Base-by-base conservation (phyloP, 2,797 vertebrate genomes). In the Champsocephalus esox region DNA sequence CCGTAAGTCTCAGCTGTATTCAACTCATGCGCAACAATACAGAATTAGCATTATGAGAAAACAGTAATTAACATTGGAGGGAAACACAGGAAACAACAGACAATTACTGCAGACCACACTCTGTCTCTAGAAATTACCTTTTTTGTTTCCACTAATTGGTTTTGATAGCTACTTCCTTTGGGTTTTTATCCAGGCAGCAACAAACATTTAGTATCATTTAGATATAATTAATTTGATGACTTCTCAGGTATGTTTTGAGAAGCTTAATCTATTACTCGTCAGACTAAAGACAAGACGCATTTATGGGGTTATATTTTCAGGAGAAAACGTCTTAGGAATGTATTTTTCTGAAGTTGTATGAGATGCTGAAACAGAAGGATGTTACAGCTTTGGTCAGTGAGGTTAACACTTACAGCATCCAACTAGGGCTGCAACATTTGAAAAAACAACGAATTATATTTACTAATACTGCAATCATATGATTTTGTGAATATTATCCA, bases 1-100 rank as follows among this genome's bases (percentile, higher is more conserved):
- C 88, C 98, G 98, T 99, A 94, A 98, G 98, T 82, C 0, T 24
- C 0, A 0, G 1, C 21, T n/a, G 34, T 44, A 24, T n/a, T 9
- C n/a, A 12, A 4, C 21, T 28, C 24, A 52, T 24, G 16, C 24
- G 50, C 34, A 54, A 9, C 14, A 41, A 21, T 24, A 3, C 12
- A 24, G 32, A 4, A 2, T 63, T 49, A n/a, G 49, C 3, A n/a
- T 3, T 48, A n/a, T 49, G 45, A 62, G 44, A 49, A 49, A n/a
- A 28, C 2, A 24, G 21, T 0, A 17, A 17, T 63, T 13, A 38
- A n/a, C 16, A 44, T 9, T 65, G 13, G n/a, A 54, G 55, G 49
- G 1, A 3, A n/a, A 49, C 4, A 12, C 32, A 41, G 56, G 44
- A 49, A 38, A 14, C 52, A 56, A 5, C 11, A 38, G 7, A 38